Percentiles rank a stretch among this genome's conserved stretches.
Conservation (phyloP, 2,888 invertebrate species). For the Harpagoxenus sublaevis region DNA sequence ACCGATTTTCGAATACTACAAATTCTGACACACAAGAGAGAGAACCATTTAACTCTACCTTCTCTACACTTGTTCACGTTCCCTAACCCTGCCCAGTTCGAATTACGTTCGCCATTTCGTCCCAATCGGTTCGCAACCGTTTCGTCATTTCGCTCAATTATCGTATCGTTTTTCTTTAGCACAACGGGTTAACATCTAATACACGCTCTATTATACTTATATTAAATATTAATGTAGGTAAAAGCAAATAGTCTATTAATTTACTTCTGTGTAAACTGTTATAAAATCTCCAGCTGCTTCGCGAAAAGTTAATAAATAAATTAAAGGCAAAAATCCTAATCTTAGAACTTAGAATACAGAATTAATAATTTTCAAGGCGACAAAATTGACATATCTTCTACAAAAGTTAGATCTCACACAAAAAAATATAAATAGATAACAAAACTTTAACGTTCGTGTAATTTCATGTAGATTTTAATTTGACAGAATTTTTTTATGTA, state of each 20-base stretch:
- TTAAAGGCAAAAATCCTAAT: not conserved
- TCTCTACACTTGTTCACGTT: not conserved
- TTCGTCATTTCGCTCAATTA: not conserved
- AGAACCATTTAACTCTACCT: not conserved
- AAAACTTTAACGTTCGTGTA: not conserved
- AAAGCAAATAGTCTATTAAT: not conserved
- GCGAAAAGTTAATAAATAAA: not conserved
- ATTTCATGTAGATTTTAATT: not conserved
- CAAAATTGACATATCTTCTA: not conserved
- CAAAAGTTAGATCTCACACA: not conserved
- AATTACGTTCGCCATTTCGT: not conserved
- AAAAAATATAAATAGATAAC: not conserved
- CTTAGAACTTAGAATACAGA: not conserved
- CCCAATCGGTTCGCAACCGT: not conserved
- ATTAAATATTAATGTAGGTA: not conserved
- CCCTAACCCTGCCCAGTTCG: not conserved
- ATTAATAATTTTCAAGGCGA: not conserved
- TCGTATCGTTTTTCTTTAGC: not conserved
- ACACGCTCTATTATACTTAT: not conserved
- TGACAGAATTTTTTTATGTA: not conserved
- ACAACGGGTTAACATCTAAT: not conserved
- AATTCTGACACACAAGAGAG: not conserved
- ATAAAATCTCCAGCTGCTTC: not conserved
- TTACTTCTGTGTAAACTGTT: not conserved
- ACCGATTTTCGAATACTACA: conserved; percentile 11